Conservation (phyloP, 1,140 invertebrate genomes). For the Zaprionus nigranus region DNA sequence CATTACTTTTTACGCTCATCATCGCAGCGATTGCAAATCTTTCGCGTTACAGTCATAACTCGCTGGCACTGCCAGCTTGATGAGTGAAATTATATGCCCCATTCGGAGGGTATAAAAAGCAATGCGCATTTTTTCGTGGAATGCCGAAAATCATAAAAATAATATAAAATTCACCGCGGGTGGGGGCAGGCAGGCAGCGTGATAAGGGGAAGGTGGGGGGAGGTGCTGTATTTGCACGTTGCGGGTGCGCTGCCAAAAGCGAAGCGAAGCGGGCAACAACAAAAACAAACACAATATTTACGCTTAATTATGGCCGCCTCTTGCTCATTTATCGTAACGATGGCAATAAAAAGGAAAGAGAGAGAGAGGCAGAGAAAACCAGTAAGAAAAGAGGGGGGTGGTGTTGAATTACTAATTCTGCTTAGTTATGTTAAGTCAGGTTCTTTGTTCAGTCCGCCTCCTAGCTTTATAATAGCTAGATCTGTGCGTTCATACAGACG, state of each 20-base stretch:
- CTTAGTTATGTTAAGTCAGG: too few relatives aligned
- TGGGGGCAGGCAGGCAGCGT: neutral
- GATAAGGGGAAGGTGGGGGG: neutral
- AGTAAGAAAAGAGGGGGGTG: too few relatives aligned
- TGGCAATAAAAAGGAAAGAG: conserved; percentile 12
- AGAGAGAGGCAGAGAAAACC: too few relatives aligned
- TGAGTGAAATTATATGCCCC: conserved; percentile 7
- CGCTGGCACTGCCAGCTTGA: neutral
- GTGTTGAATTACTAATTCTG: too few relatives aligned
- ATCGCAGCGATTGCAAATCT: neutral
- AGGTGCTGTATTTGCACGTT: conserved; percentile 4
- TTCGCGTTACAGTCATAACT: neutral
- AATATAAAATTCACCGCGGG: conserved; percentile 20
- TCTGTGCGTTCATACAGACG: too few relatives aligned
- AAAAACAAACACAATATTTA: conserved; percentile 37
- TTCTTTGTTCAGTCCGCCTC: too few relatives aligned
- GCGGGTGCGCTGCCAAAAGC: neutral
- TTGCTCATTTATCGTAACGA: conserved; percentile 35
- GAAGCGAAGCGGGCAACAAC: conserved; percentile 12
- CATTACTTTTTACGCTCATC: neutral
- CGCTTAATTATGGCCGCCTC: conserved; percentile 32
- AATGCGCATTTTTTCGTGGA: conserved; percentile 25
- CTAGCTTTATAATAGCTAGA: too few relatives aligned
- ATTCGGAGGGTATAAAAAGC: conserved; percentile 23
- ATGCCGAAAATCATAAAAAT: conserved; percentile 38